These are phyloP conservation scores for Argynnis bischoffii DNA, from an alignment of 2,888 invertebrate species.

Conservation along the genomic window DNA sequence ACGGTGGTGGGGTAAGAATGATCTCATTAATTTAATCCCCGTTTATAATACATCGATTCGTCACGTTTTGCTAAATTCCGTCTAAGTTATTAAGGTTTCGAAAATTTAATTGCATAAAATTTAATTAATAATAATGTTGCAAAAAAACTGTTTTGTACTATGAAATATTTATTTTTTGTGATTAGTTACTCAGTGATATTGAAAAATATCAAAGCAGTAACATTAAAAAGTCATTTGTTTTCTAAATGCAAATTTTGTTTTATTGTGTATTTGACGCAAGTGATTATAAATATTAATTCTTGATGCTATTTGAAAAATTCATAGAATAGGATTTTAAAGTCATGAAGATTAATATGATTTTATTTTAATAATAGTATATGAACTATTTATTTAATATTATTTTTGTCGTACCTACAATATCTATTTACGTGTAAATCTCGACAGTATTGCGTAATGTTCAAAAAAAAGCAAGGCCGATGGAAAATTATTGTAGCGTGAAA, in stretches of 20 bases:
- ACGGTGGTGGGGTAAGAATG: slow-evolving; percentile 55
- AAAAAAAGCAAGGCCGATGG: slow-evolving; percentile 46
- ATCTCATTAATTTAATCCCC: slow-evolving; percentile 75
- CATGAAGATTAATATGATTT: too few species aligned
- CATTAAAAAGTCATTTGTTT: too few species aligned
- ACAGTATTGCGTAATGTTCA: slow-evolving; percentile 36
- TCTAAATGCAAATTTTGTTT: too few species aligned
- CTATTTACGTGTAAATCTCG: slow-evolving; percentile 39
- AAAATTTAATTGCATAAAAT: slow-evolving; percentile 13
- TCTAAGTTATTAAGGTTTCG: slow-evolving; percentile 46
- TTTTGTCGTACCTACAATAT: slow-evolving; percentile 13
- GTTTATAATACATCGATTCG: slow-evolving; percentile 70
- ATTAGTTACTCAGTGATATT: neutral
- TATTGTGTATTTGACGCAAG: too few species aligned
- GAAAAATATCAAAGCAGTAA: too few species aligned
- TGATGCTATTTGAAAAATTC: too few species aligned
- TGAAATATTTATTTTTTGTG: slow-evolving; percentile 3
- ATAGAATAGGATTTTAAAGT: too few species aligned
- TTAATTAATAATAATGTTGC: slow-evolving; percentile 13
- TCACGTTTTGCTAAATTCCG: slow-evolving; percentile 61
- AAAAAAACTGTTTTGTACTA: neutral
- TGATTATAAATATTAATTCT: too few species aligned
- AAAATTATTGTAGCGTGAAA: slow-evolving; percentile 49
- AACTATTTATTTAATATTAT: neutral
- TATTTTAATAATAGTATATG: too few species aligned